Evolutionary conservation across 2,113 vertebrate species (phyloP), one percentile per base, ranked within the genome.

Genomic region (Edolisoma coerulescens): DNA sequence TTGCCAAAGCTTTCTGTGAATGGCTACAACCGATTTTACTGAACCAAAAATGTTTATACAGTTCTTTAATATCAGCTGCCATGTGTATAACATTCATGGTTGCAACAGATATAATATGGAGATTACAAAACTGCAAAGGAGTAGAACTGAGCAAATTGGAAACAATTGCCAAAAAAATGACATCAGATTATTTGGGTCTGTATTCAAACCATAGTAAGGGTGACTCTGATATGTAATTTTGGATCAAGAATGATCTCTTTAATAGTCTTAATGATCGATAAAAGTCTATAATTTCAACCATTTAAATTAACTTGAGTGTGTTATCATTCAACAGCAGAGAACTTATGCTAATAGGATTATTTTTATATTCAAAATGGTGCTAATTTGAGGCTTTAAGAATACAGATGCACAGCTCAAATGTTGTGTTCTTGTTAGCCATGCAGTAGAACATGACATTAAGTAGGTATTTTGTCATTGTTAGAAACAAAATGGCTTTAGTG

Each of bases 321-420:
- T 78, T 95, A 87, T 77, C 42, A 56, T 96, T 95, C 50, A 92
- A 79, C 60, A 84, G 77, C 69, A 95, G 88, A 95, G 45, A 84
- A 91, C 78, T 92, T 93, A 93, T 87, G 84, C 54, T 94, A 96
- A 96, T 91, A 68, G 24, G 64, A 95, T 93, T 85, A 89, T 93
- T 97, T 87, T 94, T 93, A 41, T 73, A 92, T 93, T 97, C 87
- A 96, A 97, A 97, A 96, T 70, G 16, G 39, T 56, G 75, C 44
- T 97, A 92, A 96, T 96, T 89, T 95, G 77, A 81, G 69, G 41
- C 84, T 96, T 95, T 60, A 92, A 87, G 93, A 90, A 91, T 92
- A 90, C 59, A 89, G 81, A 86, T 53, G 74, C 54, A 69, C 59
- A 65, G 73, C 78, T 96, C 49, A 88, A 93, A 86, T 81, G 24